Evolutionary conservation across 2,888 invertebrate species (phyloP), one percentile per base, ranked within the genome.

Genomic region (Gastracanthus pulcherrimus): DNA sequence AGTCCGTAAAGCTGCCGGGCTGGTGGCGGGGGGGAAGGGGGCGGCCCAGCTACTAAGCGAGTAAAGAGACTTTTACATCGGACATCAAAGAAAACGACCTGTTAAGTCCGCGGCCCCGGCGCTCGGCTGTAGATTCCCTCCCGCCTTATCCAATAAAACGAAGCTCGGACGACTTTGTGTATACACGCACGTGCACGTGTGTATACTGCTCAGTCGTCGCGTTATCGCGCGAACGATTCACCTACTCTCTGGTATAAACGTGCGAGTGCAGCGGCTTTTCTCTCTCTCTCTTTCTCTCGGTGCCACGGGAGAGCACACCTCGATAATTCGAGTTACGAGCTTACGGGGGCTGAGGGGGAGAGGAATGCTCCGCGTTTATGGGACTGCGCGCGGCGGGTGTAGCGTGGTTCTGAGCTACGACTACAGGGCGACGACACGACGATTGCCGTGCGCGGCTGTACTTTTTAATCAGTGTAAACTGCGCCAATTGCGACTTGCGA

Each of bases 1-100:
- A n/a, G 48, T 34, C 16, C 41, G 55, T 26, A 55, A 62, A 34
- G 34, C 34, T 34, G 45, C 16, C 45, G 3, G 41, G 13, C 1
- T 3, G 41, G n/a, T n/a, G 11, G 41, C 41, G 41, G 41, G 13
- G 41, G 41, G 41, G 41, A 41, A 9, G 16, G 19, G 11, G 31
- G 19, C 2, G 11, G 26, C 23, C 31, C 13, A 41, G 19, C 51
- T 48, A 19, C 19, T 36, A n/a, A 3, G 19, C 23, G 41, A 13
- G 38, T 60, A 72, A 72, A 62, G 62, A 70, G 70, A 76, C 80
- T 80, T 80, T 80, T 64, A 71, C 55, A 71, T 71, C 76, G 64
- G 82, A 86, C 76, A 85, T 89, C 87, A 88, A 88, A 86, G 86
- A 86, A 85, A 87, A 89, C 86, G 86, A 87, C 83, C 87, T 84